These are phyloP conservation scores for Bubo scandiacus DNA, from an alignment of 2,113 vertebrate species.

Conservation along the genomic window DNA sequence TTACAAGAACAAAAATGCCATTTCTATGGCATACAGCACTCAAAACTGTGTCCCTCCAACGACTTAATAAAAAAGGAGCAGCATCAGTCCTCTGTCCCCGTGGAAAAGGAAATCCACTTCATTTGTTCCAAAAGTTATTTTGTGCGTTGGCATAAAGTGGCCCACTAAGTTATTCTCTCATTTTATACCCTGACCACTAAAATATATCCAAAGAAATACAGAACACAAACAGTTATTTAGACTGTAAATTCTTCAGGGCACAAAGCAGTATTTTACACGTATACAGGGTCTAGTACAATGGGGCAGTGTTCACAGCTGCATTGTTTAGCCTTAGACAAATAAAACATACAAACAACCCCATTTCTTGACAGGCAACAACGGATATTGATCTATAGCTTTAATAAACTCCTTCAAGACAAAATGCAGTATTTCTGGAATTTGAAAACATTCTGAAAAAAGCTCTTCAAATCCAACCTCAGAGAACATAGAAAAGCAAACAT, in stretches of 20 bases:
- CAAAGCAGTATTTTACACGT: background rate
- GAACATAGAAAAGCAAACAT: background rate
- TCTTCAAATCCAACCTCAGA: background rate
- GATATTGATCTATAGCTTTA: background rate
- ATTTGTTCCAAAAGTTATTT: background rate
- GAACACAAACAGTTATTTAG: rapidly evolving
- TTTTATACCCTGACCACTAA: background rate
- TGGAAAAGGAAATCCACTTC: background rate
- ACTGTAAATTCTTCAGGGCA: background rate
- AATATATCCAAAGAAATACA: background rate
- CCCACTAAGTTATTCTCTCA: background rate
- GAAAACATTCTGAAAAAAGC: background rate
- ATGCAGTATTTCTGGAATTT: background rate
- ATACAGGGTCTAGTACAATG: background rate
- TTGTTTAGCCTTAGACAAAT: background rate
- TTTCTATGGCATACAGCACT: background rate
- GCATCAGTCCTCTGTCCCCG: background rate
- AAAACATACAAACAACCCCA: background rate
- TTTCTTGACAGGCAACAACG: background rate
- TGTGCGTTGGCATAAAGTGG: background rate
- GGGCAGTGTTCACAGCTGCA: background rate
- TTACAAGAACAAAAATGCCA: background rate
- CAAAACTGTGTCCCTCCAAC: background rate
- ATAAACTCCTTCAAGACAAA: background rate
- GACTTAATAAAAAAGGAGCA: background rate